Base-by-base conservation (phyloP, 2,797 vertebrate genomes). In the Geotrypetes seraphini region DNA sequence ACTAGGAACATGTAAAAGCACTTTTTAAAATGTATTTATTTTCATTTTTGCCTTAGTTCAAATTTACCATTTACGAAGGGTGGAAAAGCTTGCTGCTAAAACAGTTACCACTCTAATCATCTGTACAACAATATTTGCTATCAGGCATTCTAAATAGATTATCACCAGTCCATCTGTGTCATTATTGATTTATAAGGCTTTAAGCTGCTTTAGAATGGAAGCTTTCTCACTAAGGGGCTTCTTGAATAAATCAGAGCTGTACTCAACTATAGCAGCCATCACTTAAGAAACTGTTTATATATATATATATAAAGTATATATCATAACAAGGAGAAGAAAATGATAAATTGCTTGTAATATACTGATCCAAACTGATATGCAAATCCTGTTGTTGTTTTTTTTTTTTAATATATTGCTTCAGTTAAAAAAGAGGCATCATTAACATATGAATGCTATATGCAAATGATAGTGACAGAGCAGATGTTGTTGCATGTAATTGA, bases 121-220 rank as follows among this genome's bases (percentile, higher is more conserved):
- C 91, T 90, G 88, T 89, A 91, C 89, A 86, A 91, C 92, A 95
- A 96, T 96, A 96, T 97, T 98, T 93, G 95, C 93, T 96, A 94
- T 91, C 90, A 96, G 93, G 91, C 95, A 93, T 97, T 93, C 91
- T 96, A 98, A 97, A 97, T 96, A 98, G 95, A 98, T 98, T 96
- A 98, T 96, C 90, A 91, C 88, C 89, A 83, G 93, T 96, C 93
- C 95, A 97, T 97, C 95, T 96, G 92, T 93, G 92, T 96, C 91
- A 96, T 95, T 91, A 98, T 92, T 97, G 92, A 98, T 98, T 97
- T 96, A 98, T 98, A 96, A 95, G 90, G 92, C 89, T 90, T 91
- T 96, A 95, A 95, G 90, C 92, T 86, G 89, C 91, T 91, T 85
- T 85, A 70, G 80, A 81, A 84, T 78, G 79, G 81, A 83, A 83